Percentiles rank a stretch among this genome's conserved stretches.
Conservation (phyloP, 1,140 invertebrate genomes). For the Spodoptera litura region DNA sequence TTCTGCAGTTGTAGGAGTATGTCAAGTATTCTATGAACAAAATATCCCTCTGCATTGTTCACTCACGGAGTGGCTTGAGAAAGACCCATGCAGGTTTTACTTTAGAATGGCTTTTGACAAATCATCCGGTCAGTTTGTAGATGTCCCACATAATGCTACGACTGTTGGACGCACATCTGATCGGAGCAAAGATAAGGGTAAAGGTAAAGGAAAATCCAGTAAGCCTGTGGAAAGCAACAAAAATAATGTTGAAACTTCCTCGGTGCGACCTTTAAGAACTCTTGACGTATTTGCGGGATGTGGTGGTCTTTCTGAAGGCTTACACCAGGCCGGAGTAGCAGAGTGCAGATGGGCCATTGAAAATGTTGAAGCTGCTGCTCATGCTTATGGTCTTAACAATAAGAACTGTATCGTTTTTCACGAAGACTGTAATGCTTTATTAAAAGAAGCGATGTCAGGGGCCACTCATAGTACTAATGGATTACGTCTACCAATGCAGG, state of each 20-base stretch:
- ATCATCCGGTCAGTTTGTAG: constrained; percentile 86
- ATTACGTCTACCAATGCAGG: constrained; percentile 90
- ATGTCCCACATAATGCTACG: constrained; percentile 88
- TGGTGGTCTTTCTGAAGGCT: constrained; percentile 91
- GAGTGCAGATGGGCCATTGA: constrained; percentile 94
- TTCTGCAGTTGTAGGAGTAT: constrained; percentile 76
- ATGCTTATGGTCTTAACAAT: constrained; percentile 93
- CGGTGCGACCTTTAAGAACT: constrained; percentile 87
- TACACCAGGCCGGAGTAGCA: constrained; percentile 90
- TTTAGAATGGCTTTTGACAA: constrained; percentile 91
- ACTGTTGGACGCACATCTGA: constrained; percentile 86
- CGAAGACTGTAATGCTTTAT: constrained; percentile 93
- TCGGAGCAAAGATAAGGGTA: constrained; percentile 89
- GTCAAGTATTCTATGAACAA: constrained; percentile 73
- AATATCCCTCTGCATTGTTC: constrained; percentile 79
- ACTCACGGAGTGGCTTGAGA: constrained; percentile 88
- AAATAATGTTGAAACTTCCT: constrained; percentile 63
- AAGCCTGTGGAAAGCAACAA: constrained; percentile 71
- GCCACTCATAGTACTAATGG: constrained; percentile 79
- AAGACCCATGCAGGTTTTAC: constrained; percentile 91
- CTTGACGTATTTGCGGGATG: constrained; percentile 97
- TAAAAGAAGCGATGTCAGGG: constrained; percentile 89
- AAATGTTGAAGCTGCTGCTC: constrained; percentile 91
- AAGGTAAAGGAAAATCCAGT: constrained; percentile 90
- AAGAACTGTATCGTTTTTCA: constrained; percentile 91